Evolutionary conservation across 2,888 invertebrate species (phyloP).

Genomic region (Oligia strigilis): DNA sequence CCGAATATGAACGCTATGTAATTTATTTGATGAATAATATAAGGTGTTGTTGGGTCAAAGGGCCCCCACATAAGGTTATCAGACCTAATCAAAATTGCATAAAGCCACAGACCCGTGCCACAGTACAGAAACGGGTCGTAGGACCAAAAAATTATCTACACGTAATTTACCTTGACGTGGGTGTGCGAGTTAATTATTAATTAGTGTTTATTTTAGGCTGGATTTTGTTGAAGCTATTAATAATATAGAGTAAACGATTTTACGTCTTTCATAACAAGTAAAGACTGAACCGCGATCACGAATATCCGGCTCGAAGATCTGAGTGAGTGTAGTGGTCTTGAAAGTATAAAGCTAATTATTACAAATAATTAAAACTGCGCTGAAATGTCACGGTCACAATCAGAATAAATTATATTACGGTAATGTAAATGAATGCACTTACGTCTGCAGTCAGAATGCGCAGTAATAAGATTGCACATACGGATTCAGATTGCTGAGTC

Average conservation of each 20-base stretch:
- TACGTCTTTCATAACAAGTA: not conserved
- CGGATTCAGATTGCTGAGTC: not conserved
- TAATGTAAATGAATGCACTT: conserved; percentile 36
- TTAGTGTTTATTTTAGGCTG: conserved; percentile 25
- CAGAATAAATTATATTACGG: conserved; percentile 28
- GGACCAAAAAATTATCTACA: conserved; percentile 41
- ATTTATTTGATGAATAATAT: conserved; percentile 53
- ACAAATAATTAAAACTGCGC: conserved; percentile 13
- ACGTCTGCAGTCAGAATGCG: conserved; percentile 12
- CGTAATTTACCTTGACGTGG: conserved; percentile 19
- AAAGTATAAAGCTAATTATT: not conserved
- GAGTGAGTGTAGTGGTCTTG: not conserved
- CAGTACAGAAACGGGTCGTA: conserved; percentile 14
- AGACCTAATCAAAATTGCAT: conserved; percentile 61
- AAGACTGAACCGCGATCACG: not conserved
- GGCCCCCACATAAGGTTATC: conserved; percentile 39
- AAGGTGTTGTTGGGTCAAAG: conserved; percentile 47
- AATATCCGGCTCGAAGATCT: conserved; percentile 14
- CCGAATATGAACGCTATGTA: conserved; percentile 28
- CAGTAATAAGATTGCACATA: conserved; percentile 3
- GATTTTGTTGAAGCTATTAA: conserved; percentile 3
- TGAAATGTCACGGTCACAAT: conserved; percentile 42
- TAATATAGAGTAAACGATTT: not conserved
- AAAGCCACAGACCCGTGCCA: conserved; percentile 25
- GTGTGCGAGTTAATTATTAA: conserved; percentile 41